Evolutionary conservation across 2,113 vertebrate genomes (phyloP).

Genomic region (Myodes glareolus): DNA sequence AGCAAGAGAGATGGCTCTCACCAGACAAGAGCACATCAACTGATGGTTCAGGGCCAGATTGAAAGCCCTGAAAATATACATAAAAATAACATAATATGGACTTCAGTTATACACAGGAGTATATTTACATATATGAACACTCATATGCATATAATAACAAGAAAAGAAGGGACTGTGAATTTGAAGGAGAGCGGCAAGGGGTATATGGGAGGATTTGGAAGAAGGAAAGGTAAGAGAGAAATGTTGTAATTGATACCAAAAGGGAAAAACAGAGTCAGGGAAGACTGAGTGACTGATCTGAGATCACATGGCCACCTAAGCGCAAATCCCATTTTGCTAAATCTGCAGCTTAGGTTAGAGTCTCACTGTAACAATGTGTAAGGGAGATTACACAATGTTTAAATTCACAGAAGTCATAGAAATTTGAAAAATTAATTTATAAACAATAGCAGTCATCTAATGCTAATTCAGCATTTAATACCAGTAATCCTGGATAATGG

Average conservation of each 20-base stretch:
- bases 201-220: not conserved
- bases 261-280: not conserved
- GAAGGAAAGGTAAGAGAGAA: not conserved
- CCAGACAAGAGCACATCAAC: not conserved
- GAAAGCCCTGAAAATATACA: not conserved
- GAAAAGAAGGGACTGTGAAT: not conserved
- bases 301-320: constrained; percentile 21
- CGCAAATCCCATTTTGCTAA: constrained; percentile 16
- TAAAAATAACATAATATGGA: not conserved
- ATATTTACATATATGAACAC: not conserved
- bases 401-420: constrained; percentile 50
- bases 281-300: not conserved
- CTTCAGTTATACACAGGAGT: not conserved
- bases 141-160: not conserved
- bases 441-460: constrained; percentile 66
- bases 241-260: not conserved
- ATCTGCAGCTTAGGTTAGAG: not conserved
- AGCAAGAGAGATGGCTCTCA: not conserved
- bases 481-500: constrained; percentile 70
- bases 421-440: constrained; percentile 67
- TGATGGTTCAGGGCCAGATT: not conserved
- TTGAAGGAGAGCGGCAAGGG: not conserved
- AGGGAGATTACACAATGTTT: constrained; percentile 38
- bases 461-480: constrained; percentile 73
- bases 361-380: not conserved